Conservation (phyloP, 1,140 invertebrate species). For the Drosophila auraria region DNA sequence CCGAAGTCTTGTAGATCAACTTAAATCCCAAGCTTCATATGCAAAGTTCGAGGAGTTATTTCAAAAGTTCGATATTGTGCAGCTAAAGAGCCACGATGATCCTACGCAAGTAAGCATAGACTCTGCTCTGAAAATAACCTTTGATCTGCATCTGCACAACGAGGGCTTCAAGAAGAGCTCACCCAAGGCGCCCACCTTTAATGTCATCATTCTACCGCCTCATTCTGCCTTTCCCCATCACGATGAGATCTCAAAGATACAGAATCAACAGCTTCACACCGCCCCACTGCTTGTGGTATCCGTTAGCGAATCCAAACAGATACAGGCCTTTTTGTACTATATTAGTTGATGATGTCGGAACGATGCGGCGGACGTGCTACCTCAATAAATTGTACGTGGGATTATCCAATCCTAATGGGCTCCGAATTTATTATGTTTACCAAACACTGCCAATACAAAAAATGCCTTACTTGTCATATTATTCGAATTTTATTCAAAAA, state of each 20-base stretch:
- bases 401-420: slow-evolving; percentile 16
- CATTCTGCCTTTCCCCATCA: slow-evolving; percentile 65
- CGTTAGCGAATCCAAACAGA: slow-evolving; percentile 82
- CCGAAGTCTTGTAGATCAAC: slow-evolving; percentile 55
- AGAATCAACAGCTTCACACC: slow-evolving; percentile 34
- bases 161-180: slow-evolving; percentile 69
- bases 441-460: neutral
- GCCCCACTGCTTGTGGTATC: slow-evolving; percentile 70
- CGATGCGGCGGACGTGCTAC: slow-evolving; percentile 10
- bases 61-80: slow-evolving; percentile 68
- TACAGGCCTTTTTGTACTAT: slow-evolving; percentile 81
- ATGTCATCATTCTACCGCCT: slow-evolving; percentile 58
- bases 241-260: slow-evolving; percentile 53
- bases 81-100: slow-evolving; percentile 29
- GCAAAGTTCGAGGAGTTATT: slow-evolving; percentile 56
- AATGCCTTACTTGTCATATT: slow-evolving; percentile 28
- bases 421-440: slow-evolving; percentile 17
- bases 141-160: slow-evolving; percentile 78
- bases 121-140: slow-evolving; percentile 52
- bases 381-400: slow-evolving; percentile 45
- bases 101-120: neutral
- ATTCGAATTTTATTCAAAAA: neutral
- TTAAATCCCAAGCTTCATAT: slow-evolving; percentile 57
- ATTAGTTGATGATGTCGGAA: slow-evolving; percentile 60
- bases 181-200: slow-evolving; percentile 63